phyloP scores from a whole-genome alignment of 1,140 invertebrate genomes.

The Ceratitis capitata region DNA sequence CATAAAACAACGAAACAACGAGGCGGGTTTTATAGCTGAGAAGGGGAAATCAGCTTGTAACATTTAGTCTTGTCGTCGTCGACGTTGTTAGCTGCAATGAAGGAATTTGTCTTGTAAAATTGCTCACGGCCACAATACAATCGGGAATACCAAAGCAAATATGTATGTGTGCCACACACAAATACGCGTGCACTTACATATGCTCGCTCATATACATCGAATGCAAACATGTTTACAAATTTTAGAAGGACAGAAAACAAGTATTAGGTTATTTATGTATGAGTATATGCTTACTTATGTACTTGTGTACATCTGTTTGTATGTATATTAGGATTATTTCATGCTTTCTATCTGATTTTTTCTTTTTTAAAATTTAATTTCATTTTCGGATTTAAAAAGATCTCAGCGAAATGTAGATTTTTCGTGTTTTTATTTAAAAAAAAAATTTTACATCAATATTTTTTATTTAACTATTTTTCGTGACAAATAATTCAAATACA shows the following conservation, averaged over 20 bases:
- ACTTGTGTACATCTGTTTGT: background rate
- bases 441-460: too few relatives aligned
- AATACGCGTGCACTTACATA: background rate
- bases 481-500: too few relatives aligned
- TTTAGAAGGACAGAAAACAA: background rate
- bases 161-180: background rate
- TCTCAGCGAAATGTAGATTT: too few relatives aligned
- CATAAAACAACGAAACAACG: too few relatives aligned
- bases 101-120: conserved; percentile 6
- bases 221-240: background rate
- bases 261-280: background rate
- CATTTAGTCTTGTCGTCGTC: background rate
- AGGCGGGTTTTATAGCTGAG: too few relatives aligned
- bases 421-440: too few relatives aligned
- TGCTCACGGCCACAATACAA: conserved; percentile 22
- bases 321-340: too few relatives aligned
- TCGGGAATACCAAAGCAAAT: background rate
- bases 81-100: conserved; percentile 1
- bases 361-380: too few relatives aligned
- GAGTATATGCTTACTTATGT: background rate
- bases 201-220: background rate
- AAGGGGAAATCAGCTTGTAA: background rate
- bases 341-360: too few relatives aligned
- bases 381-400: too few relatives aligned
- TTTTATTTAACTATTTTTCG: too few relatives aligned